These are phyloP conservation scores for Drosophila sproati DNA, from an alignment of 1,140 invertebrate genomes.

Conservation along the genomic window DNA sequence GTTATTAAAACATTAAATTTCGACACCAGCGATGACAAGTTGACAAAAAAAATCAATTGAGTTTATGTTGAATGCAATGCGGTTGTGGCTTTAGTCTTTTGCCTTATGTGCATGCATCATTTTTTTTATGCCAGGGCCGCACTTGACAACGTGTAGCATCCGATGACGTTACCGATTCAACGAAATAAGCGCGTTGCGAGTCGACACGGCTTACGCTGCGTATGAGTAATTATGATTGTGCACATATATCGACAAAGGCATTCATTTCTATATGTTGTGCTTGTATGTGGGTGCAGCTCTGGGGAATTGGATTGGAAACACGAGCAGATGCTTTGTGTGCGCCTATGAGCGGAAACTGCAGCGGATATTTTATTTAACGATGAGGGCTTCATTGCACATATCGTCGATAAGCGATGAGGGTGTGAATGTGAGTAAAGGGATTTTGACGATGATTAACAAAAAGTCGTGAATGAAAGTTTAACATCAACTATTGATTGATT, in stretches of 20 bases:
- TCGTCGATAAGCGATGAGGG: conserved; percentile 26
- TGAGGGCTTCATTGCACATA: conserved; percentile 29
- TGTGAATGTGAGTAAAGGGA: neutral
- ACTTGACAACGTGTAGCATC: conserved; percentile 53
- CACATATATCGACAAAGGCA: conserved; percentile 25
- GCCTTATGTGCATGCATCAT: conserved; percentile 35
- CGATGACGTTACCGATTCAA: conserved; percentile 28
- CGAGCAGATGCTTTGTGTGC: conserved; percentile 29
- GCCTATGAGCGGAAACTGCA: conserved; percentile 52
- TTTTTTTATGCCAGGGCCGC: conserved; percentile 58
- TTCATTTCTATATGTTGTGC: neutral
- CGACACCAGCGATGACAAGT: no score
- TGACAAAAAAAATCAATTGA: no score
- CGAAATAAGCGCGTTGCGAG: neutral
- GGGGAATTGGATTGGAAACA: conserved; percentile 51
- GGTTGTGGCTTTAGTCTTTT: neutral
- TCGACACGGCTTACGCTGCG: conserved; percentile 49
- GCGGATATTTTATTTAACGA: conserved; percentile 73
- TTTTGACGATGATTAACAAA: neutral
- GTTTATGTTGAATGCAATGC: no score
- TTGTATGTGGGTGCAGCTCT: conserved; percentile 20
- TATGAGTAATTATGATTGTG: conserved; percentile 77
- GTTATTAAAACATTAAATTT: conserved; percentile 1
- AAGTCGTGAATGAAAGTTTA: conserved; percentile 3
- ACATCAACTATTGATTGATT: conserved; percentile 1